Evolutionary conservation across 92 coral and sea anemone genomes (phyloP).

Genomic region (Phenganax marumi): DNA sequence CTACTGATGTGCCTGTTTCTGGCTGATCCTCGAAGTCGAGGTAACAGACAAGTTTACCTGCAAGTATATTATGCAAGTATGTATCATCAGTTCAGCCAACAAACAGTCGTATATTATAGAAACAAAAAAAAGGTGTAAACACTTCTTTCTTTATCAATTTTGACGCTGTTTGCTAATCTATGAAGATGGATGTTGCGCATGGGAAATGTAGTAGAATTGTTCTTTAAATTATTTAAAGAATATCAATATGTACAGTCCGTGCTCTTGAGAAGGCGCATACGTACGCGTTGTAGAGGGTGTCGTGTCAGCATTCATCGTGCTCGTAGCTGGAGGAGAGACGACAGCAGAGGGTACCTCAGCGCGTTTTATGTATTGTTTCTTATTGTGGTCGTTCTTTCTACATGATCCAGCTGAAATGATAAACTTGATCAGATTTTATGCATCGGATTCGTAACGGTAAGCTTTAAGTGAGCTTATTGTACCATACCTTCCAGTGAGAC

Average conservation of each 20-base stretch:
- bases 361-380: conserved; percentile 1
- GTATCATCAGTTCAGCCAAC: no score
- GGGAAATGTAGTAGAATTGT: no score
- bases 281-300: conserved; percentile 17
- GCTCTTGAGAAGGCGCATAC: background rate
- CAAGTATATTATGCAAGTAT: background rate
- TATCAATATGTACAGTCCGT: no score
- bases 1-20: conserved; percentile 64
- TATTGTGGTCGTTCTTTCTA: conserved; percentile 16
- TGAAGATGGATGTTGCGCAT: no score
- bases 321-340: conserved; percentile 26
- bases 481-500: conserved; percentile 26
- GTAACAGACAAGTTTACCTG: conserved; percentile 78
- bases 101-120: no score
- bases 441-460: background rate
- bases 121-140: no score
- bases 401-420: background rate
- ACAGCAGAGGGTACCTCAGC: conserved; percentile 42
- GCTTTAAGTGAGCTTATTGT: background rate
- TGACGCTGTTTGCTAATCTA: no score
- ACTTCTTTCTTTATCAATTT: no score
- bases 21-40: conserved; percentile 67
- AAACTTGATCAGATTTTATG: no score
- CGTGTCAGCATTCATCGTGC: conserved; percentile 18
- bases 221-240: no score